phyloP scores from a whole-genome alignment of 2,888 invertebrate species.

The Marronus borbonicus region DNA sequence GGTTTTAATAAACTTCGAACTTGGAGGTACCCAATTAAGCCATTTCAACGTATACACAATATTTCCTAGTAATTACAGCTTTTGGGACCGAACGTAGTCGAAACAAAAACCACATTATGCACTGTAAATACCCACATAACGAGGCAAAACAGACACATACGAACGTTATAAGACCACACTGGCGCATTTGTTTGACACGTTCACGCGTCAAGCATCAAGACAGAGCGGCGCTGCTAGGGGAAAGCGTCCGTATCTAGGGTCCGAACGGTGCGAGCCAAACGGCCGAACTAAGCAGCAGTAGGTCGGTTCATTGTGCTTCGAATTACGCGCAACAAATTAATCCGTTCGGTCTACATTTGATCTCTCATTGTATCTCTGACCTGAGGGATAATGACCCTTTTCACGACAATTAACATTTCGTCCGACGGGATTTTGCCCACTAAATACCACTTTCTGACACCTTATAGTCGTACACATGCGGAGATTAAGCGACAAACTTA shows the following conservation, averaged over 20 bases:
- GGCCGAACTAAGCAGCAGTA: background rate
- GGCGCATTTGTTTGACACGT: constrained; percentile 19
- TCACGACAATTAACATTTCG: constrained; percentile 46
- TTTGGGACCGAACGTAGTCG: background rate
- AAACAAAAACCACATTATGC: constrained; percentile 31
- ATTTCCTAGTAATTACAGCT: constrained; percentile 15
- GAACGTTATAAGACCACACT: constrained; percentile 26
- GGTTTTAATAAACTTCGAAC: background rate
- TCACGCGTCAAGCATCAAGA: background rate
- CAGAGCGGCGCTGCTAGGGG: too few species aligned
- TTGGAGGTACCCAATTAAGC: background rate
- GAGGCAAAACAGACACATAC: constrained; percentile 6
- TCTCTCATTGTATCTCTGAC: constrained; percentile 34
- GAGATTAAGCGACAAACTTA: constrained; percentile 10
- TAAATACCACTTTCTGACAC: constrained; percentile 29
- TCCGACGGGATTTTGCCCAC: constrained; percentile 29
- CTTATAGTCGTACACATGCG: background rate
- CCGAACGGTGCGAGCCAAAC: background rate
- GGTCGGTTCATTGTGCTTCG: constrained; percentile 17
- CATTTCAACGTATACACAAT: background rate
- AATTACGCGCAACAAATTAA: constrained; percentile 29
- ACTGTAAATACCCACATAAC: constrained; percentile 17
- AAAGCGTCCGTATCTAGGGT: too few species aligned
- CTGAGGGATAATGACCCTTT: constrained; percentile 39
- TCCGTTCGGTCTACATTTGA: constrained; percentile 43